Percentiles rank a stretch among this genome's conserved stretches.
These are phyloP conservation scores for Dallia pectoralis DNA, from an alignment of 2,797 vertebrate genomes.

Conservation along the genomic window DNA sequence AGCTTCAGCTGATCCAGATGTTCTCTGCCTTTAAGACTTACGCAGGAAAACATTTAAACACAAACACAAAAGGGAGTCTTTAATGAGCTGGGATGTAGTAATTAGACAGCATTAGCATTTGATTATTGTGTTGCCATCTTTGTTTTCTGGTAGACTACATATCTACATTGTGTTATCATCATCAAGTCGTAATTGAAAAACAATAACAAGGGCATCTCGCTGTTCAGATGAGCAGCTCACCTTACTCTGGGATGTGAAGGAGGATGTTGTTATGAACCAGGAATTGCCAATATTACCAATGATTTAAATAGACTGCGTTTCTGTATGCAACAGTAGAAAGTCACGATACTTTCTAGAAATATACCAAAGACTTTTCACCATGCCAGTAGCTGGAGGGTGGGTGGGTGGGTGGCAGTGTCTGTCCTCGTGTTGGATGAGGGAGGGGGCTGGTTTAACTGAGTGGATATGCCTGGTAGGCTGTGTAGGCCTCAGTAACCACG, in stretches of 20 bases:
- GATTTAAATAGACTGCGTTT: conserved; percentile 11
- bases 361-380: conserved; percentile 35
- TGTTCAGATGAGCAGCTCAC: not conserved
- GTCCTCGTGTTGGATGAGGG: conserved; percentile 42
- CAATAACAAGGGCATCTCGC: not conserved
- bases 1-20: not conserved
- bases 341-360: conserved; percentile 37
- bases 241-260: not conserved
- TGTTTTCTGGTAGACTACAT: not conserved
- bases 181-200: not conserved
- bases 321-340: conserved; percentile 25
- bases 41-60: not conserved
- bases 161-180: not conserved
- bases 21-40: not conserved
- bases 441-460: conserved; percentile 74
- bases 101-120: conserved; percentile 2
- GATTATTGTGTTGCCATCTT: not conserved
- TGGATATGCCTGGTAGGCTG: conserved; percentile 82
- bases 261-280: not conserved
- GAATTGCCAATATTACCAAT: not conserved
- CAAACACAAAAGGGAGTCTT: not conserved
- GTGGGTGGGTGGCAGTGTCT: conserved; percentile 29
- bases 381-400: conserved; percentile 22
- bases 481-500: conserved; percentile 77
- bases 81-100: not conserved